Base-by-base conservation (phyloP, 2,113 vertebrate species). In the Dromiciops gliroides region DNA sequence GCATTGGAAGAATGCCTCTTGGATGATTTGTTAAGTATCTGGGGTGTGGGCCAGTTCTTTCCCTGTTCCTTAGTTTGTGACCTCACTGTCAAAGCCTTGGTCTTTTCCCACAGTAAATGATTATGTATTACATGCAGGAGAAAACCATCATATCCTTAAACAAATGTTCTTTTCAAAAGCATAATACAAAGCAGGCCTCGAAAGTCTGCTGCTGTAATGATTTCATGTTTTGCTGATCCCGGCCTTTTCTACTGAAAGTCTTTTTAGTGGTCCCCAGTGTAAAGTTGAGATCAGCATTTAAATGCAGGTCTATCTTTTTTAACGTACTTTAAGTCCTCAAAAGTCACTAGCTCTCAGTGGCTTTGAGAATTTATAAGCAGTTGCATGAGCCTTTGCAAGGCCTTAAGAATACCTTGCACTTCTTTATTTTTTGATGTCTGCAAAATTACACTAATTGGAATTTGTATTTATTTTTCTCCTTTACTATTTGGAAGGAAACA, bases 171-270 rank as follows among this genome's bases (percentile, higher is more conserved):
- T 98, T 98, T 98, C 98, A 98, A 98, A 98, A 97, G 95, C 97
- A 97, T 98, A 98, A 98, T 97, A 98, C 97, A 98, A 98, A 98
- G 97, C 97, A 98, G 97, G 97, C 94, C 98, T 98, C 98, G 97
- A 98, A 98, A 98, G 98, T 98, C 97, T 98, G 97, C 97, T 98
- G 97, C 97, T 97, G 97, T 98, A 99, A 99, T 97, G 98, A 98
- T 98, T 99, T 98, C 97, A 98, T 98, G 98, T 99, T 99, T 98
- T 99, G 98, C 98, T 99, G 98, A 99, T 98, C 98, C 96, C 94
- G 96, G 97, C 90, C 96, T 98, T 99, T 99, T 98, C 97, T 97
- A 95, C 96, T 98, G 98, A 98, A 98, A 99, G 97, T 98, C 98
- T 98, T 98, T 98, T 98, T 99, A 99, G 98, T 98, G 97, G 98